A percentile compares a stretch with the other conserved stretches of the same genome.
These are phyloP conservation scores for Cariama cristata DNA, from an alignment of 2,113 vertebrate species.

Conservation along the genomic window DNA sequence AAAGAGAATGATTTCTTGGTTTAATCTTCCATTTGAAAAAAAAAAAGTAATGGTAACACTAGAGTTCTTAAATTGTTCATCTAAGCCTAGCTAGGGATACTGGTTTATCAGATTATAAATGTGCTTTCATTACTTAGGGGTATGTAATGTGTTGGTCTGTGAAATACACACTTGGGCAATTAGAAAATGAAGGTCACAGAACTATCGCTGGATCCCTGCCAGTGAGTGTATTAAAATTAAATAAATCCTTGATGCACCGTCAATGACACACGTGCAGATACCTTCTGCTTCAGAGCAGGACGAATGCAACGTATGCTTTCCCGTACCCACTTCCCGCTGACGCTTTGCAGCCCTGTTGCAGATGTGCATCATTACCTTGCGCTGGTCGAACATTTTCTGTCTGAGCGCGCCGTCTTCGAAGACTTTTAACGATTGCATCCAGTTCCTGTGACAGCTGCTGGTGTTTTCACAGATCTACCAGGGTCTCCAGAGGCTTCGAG, in stretches of 20 bases:
- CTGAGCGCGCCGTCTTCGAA: accelerated
- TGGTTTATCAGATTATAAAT: not conserved
- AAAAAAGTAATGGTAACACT: not conserved
- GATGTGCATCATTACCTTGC: not conserved
- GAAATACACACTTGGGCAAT: not conserved
- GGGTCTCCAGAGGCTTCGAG: not conserved
- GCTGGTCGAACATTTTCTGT: not conserved
- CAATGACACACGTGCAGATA: accelerated
- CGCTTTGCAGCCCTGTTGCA: not conserved
- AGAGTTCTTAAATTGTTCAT: not conserved
- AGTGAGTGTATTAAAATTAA: not conserved
- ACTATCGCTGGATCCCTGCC: not conserved
- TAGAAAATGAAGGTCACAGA: not conserved
- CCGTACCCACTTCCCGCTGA: not conserved
- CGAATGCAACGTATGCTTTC: accelerated
- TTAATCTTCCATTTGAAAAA: not conserved
- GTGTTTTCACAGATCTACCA: not conserved
- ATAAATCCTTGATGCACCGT: not conserved
- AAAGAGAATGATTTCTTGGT: not conserved
- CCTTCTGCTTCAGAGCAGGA: not conserved
- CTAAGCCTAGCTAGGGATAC: not conserved
- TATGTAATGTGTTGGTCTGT: not conserved
- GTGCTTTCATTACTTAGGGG: not conserved
- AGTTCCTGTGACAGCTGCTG: not conserved
- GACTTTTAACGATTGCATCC: not conserved